These are phyloP conservation scores for Squalus acanthias DNA, from an alignment of 2,797 vertebrate genomes.

Conservation along the genomic window DNA sequence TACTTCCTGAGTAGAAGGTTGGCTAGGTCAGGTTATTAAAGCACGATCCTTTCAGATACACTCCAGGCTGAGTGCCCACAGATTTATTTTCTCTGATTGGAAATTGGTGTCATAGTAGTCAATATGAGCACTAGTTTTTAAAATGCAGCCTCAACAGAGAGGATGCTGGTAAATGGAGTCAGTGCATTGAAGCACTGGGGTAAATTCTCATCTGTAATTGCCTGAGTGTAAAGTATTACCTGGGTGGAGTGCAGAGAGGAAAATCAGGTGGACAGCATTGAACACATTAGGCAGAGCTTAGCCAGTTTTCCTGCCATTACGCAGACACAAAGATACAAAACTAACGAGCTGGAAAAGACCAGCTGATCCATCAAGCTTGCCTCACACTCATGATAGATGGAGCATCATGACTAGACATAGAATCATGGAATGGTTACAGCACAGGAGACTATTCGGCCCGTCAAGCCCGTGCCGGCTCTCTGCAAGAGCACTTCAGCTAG, in stretches of 20 bases:
- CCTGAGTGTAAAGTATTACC: background rate
- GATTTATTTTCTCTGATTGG: conserved; percentile 5
- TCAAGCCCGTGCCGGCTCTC: too few relatives aligned
- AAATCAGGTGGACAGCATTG: background rate
- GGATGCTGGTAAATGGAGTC: too few relatives aligned
- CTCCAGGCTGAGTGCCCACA: background rate
- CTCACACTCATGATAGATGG: background rate
- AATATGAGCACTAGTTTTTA: background rate
- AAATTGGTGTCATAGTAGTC: background rate
- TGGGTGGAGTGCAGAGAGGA: background rate
- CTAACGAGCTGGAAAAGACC: too few relatives aligned
- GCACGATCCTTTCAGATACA: background rate
- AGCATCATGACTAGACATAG: background rate
- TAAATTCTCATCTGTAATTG: conserved; percentile 1
- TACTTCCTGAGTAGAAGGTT: conserved; percentile 4
- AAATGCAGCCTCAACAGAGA: background rate
- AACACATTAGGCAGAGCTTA: background rate
- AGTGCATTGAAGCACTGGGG: background rate
- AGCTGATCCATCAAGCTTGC: background rate
- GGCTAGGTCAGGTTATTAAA: background rate
- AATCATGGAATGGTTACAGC: too few relatives aligned
- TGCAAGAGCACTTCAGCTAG: too few relatives aligned
- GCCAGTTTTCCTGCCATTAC: background rate
- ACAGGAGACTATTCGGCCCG: too few relatives aligned
- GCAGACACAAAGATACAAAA: background rate